Conservation (phyloP, 2,797 vertebrate genomes). For the Acanthis flammea region DNA sequence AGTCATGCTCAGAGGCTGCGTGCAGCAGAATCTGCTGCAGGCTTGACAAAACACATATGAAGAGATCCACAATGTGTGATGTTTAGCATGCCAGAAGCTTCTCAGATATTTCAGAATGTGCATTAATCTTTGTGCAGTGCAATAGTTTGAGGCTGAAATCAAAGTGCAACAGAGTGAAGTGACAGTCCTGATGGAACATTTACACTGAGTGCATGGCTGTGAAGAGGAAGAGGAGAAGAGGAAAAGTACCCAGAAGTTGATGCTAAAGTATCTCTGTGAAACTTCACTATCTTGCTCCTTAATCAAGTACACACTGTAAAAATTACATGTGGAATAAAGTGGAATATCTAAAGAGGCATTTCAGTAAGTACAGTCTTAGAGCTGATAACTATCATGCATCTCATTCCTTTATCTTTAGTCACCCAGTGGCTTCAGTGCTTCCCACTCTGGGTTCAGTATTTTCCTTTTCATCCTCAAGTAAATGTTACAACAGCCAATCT, state of each 20-base stretch:
- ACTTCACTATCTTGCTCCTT: not conserved
- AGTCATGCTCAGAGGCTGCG: rapidly evolving
- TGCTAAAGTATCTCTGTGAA: not conserved
- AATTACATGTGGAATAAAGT: not conserved
- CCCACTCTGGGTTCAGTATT: not conserved
- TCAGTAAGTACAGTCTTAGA: not conserved
- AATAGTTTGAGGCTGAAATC: not conserved
- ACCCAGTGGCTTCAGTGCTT: not conserved
- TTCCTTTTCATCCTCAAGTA: not conserved
- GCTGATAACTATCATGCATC: not conserved
- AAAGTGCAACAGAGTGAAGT: not conserved
- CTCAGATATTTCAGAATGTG: not conserved
- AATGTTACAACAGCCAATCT: not conserved
- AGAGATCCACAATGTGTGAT: not conserved
- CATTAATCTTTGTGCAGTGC: not conserved
- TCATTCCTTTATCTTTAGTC: not conserved
- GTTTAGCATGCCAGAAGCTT: not conserved
- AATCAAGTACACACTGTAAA: not conserved
- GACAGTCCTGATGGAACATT: not conserved
- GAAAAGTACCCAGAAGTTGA: not conserved
- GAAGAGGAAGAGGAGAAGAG: not conserved
- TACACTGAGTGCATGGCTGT: not conserved
- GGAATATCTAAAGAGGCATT: not conserved
- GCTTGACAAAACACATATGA: not conserved
- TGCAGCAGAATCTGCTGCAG: not conserved